Conservation (phyloP, 1,140 invertebrate species). For the Zaprionus ghesquierei region DNA sequence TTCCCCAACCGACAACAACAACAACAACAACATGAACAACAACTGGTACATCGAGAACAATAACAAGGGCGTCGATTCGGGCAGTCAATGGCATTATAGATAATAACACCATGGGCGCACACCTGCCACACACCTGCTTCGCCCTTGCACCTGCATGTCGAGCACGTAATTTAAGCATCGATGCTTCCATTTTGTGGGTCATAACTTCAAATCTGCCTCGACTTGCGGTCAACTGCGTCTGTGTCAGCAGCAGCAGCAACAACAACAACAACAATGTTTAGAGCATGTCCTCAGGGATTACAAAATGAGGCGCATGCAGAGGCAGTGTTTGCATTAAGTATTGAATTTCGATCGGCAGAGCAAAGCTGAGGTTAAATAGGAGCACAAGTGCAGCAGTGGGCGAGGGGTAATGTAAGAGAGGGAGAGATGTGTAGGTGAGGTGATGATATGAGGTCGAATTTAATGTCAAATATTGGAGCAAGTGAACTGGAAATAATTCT, state of each 20-base stretch:
- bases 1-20: slow-evolving; percentile 1
- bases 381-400: background rate
- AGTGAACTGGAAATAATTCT: background rate
- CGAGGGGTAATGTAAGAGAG: background rate
- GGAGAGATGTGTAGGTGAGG: background rate
- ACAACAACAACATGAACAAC: slow-evolving; percentile 16
- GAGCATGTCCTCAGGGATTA: slow-evolving; percentile 22
- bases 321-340: background rate
- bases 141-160: slow-evolving; percentile 27
- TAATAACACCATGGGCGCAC: slow-evolving; percentile 45
- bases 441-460: background rate
- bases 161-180: slow-evolving; percentile 53
- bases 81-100: slow-evolving; percentile 55
- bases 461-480: background rate
- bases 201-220: slow-evolving; percentile 55
- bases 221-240: slow-evolving; percentile 34
- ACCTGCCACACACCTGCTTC: background rate
- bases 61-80: slow-evolving; percentile 18
- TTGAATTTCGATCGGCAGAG: background rate
- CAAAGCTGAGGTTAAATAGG: background rate
- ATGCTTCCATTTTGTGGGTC: slow-evolving; percentile 46
- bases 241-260: background rate
- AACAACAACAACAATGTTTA: background rate
- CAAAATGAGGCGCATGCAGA: background rate
- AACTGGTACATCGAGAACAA: slow-evolving; percentile 33